phyloP scores from a whole-genome alignment of 1,140 invertebrate species.

The Ceratosolen fusciceps region DNA sequence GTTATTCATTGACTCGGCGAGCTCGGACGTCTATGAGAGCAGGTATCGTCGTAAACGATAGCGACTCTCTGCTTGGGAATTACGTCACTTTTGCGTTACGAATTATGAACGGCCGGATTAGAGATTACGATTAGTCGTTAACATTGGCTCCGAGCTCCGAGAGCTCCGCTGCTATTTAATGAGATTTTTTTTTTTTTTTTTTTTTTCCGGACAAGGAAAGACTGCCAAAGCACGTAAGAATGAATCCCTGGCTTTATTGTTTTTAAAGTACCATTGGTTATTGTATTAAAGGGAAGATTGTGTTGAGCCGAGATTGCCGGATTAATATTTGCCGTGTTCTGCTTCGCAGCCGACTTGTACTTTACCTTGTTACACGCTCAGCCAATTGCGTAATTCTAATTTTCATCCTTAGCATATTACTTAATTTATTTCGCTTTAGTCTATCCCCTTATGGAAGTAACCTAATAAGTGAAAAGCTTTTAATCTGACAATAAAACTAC shows the following conservation, averaged over 20 bases:
- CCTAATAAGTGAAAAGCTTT: no score
- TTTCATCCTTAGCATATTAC: no score
- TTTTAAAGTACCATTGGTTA: neutral
- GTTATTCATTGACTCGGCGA: neutral
- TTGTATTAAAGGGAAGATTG: neutral
- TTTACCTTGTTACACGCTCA: neutral
- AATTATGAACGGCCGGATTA: constrained; percentile 25
- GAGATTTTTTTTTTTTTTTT: no score
- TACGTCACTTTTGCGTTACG: constrained; percentile 19
- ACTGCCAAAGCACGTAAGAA: neutral
- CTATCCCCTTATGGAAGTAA: no score
- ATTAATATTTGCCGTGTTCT: constrained; percentile 1
- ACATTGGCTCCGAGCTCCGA: neutral
- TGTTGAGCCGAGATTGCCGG: no score
- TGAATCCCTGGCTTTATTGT: neutral
- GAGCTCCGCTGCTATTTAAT: neutral
- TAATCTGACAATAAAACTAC: no score
- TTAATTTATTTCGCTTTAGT: no score
- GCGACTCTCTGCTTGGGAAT: neutral
- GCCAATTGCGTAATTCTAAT: constrained; percentile 5
- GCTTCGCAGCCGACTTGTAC: neutral
- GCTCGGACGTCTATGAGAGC: neutral
- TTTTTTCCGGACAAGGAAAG: neutral
- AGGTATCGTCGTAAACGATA: constrained; percentile 9
- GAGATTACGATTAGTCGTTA: constrained; percentile 18